Percentiles rank a stretch among this genome's conserved stretches.
These are phyloP conservation scores for Periplaneta americana DNA, from an alignment of 1,140 invertebrate genomes.

Conservation along the genomic window DNA sequence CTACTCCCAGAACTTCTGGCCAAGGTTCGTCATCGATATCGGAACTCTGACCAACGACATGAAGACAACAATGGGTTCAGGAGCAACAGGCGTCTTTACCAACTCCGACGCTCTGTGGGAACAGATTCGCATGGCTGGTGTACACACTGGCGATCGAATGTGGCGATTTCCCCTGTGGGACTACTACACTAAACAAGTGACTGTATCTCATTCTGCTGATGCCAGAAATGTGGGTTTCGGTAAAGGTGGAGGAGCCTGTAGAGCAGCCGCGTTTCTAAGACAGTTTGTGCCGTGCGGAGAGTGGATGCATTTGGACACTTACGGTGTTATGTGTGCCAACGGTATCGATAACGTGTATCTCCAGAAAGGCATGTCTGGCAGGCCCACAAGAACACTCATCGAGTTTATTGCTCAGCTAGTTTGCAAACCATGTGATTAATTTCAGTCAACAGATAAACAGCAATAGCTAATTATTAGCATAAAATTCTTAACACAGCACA, in stretches of 20 bases:
- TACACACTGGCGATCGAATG: conserved; percentile 54
- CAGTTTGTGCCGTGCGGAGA: too few species aligned
- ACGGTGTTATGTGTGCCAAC: conserved; percentile 42
- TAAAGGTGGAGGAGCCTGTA: conserved; percentile 41
- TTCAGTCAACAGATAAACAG: too few species aligned
- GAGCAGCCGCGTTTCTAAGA: conserved; percentile 50
- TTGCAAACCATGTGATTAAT: conserved; percentile 16
- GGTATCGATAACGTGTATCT: conserved; percentile 21
- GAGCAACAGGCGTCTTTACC: conserved; percentile 50
- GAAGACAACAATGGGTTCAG: conserved; percentile 45
- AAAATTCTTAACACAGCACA: too few species aligned
- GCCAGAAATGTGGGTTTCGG: conserved; percentile 41
- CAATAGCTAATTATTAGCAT: too few species aligned
- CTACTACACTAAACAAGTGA: conserved; percentile 45
- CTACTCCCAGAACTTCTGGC: conserved; percentile 68
- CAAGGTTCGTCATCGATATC: conserved; percentile 63
- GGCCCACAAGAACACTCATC: conserved; percentile 25
- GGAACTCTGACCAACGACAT: conserved; percentile 66
- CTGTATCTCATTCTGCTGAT: conserved; percentile 44
- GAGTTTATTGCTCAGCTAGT: conserved; percentile 25
- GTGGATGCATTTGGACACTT: conserved; percentile 55
- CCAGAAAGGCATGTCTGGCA: conserved; percentile 23
- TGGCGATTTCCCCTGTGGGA: conserved; percentile 61
- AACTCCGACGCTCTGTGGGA: conserved; percentile 46
- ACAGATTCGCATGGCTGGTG: conserved; percentile 43